phyloP scores from a whole-genome alignment of 2,888 invertebrate species.

The Eristalis tenax region DNA sequence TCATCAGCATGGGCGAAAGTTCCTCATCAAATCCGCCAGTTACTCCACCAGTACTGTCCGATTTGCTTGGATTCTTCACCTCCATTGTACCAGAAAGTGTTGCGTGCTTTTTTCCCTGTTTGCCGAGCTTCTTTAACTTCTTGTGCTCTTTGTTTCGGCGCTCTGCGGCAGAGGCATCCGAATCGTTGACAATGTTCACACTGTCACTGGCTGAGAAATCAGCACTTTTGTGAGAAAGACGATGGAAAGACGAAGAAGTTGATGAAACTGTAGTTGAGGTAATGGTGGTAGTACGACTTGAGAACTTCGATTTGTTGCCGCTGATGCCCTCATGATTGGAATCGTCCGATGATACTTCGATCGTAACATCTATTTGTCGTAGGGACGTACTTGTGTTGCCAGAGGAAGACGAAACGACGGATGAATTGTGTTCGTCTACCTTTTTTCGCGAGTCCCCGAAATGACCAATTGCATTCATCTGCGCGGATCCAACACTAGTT shows the following conservation, averaged over 20 bases:
- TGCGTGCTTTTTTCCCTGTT: conserved; percentile 43
- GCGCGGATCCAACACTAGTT: conserved; percentile 20
- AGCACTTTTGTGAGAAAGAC: conserved; percentile 1
- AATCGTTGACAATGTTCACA: conserved; percentile 10
- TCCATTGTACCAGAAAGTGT: background rate
- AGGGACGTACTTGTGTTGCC: conserved; percentile 9
- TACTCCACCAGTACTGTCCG: background rate
- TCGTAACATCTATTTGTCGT: conserved; percentile 39
- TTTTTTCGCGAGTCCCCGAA: conserved; percentile 36
- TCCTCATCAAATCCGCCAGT: conserved; percentile 4
- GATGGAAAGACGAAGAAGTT: background rate
- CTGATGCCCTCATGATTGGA: conserved; percentile 17
- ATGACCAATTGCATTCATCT: conserved; percentile 58
- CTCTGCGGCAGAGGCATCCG: conserved; percentile 13
- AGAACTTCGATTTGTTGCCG: background rate
- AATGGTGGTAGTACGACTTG: background rate
- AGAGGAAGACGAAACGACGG: background rate
- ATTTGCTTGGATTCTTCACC: background rate
- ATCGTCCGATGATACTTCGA: conserved; percentile 65
- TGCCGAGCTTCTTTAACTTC: conserved; percentile 48
- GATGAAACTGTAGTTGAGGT: conserved; percentile 20
- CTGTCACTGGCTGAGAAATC: background rate
- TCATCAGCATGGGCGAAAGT: background rate
- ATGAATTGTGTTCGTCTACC: conserved; percentile 21
- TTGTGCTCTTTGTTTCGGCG: conserved; percentile 53